A percentile compares a stretch with the other conserved stretches of the same genome.
These are phyloP conservation scores for Trichonephila clavipes DNA, from an alignment of 1,140 invertebrate species.

Conservation along the genomic window DNA sequence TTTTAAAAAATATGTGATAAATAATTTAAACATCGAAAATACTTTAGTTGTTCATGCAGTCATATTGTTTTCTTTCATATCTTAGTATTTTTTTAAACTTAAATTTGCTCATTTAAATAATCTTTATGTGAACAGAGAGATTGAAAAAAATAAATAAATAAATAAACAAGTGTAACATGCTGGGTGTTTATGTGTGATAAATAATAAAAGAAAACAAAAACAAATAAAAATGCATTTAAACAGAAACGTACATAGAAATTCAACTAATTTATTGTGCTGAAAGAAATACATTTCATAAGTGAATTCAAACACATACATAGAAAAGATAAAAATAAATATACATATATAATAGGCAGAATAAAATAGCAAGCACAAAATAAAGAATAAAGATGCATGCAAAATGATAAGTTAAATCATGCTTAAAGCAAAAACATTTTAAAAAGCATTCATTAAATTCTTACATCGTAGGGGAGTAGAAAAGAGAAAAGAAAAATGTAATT, in stretches of 20 bases:
- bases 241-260: neutral
- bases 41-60: too few species aligned
- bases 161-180: neutral
- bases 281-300: conserved; percentile 3
- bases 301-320: neutral
- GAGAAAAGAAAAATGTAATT: too few species aligned
- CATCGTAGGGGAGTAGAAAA: too few species aligned
- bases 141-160: neutral
- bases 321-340: neutral
- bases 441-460: too few species aligned
- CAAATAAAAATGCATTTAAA: conserved; percentile 2
- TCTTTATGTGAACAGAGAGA: too few species aligned
- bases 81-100: too few species aligned
- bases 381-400: neutral
- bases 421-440: neutral
- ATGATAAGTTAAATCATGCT: neutral
- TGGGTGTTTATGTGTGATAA: neutral
- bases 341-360: neutral
- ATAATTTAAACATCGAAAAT: too few species aligned
- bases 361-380: neutral
- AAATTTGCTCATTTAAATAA: too few species aligned
- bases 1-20: too few species aligned
- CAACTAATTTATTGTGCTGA: conserved; percentile 1
- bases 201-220: neutral
- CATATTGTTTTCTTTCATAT: too few species aligned